phyloP scores from a whole-genome alignment of 1,140 invertebrate genomes.

The Papilio helenus region DNA sequence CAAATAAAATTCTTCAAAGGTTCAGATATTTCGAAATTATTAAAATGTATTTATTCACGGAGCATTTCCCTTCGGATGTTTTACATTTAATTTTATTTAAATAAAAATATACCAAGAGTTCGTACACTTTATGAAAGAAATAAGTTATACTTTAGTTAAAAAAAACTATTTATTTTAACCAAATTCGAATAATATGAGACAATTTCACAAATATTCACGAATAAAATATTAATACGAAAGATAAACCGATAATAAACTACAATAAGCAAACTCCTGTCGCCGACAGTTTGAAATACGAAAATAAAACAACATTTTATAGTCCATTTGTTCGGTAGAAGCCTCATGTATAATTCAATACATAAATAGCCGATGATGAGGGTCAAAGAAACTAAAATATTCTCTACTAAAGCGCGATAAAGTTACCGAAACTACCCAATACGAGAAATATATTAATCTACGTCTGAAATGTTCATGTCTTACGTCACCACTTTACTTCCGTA shows the following conservation, averaged over 20 bases:
- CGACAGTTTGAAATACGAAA: neutral
- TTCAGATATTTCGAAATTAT: neutral
- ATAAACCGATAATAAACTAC: neutral
- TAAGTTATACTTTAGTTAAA: neutral
- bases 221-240: neutral
- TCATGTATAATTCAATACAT: constrained; percentile 26
- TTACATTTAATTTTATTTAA: neutral
- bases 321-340: constrained; percentile 16
- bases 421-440: constrained; percentile 10
- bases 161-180: too few relatives aligned
- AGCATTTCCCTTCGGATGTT: neutral
- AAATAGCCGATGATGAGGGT: constrained; percentile 17
- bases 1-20: neutral
- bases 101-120: neutral
- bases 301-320: constrained; percentile 12
- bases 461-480: neutral
- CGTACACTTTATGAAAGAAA: too few relatives aligned
- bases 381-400: constrained; percentile 12
- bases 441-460: constrained; percentile 14
- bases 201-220: neutral
- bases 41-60: neutral
- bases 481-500: neutral
- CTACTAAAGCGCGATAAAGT: constrained; percentile 12
- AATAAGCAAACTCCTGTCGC: neutral
- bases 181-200: neutral